Evolutionary conservation across 2,797 vertebrate species (phyloP).

Genomic region (Crenuchus spilurus): DNA sequence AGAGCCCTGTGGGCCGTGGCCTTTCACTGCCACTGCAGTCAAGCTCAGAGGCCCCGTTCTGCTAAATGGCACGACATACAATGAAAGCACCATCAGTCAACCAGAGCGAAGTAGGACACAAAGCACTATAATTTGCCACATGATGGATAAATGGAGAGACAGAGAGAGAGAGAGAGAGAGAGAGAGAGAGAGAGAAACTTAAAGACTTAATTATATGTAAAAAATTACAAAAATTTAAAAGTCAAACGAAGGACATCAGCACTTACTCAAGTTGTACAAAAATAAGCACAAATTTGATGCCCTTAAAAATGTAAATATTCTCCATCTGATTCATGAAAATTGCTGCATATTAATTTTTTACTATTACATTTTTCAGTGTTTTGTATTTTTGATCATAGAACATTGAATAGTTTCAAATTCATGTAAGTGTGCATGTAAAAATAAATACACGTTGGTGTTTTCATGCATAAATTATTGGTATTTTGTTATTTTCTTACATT

Average conservation of each 20-base stretch:
- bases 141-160: slow-evolving; percentile 24
- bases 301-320: no score
- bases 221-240: background rate
- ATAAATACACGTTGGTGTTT: no score
- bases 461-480: no score
- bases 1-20: slow-evolving; percentile 19
- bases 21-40: slow-evolving; percentile 31
- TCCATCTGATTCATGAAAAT: no score
- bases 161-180: background rate
- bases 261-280: background rate
- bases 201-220: background rate
- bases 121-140: slow-evolving; percentile 23
- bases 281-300: no score
- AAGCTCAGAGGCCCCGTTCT: slow-evolving; percentile 25
- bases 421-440: no score
- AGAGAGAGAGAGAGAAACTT: no score
- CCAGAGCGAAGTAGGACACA: slow-evolving; percentile 16
- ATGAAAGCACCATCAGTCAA: slow-evolving; percentile 44
- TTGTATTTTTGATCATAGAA: no score
- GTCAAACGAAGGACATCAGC: background rate
- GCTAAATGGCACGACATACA: slow-evolving; percentile 18
- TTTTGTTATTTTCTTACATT: no score
- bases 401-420: no score
- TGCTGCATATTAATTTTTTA: no score
- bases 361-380: no score